These are phyloP conservation scores for Gopherus flavomarginatus DNA, from an alignment of 2,113 vertebrate genomes.

Conservation along the genomic window DNA sequence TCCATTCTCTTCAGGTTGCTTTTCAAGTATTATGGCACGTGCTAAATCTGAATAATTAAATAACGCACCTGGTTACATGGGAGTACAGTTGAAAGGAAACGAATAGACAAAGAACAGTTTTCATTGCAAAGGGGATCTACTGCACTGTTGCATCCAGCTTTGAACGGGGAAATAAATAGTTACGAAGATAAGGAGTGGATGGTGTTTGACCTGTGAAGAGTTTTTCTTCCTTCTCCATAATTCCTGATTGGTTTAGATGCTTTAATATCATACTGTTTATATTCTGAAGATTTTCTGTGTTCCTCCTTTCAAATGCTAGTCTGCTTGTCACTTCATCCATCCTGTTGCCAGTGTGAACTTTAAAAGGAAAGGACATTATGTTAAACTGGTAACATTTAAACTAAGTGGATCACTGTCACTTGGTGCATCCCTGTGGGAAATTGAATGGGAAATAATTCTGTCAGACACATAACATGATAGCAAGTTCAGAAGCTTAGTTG, in stretches of 20 bases:
- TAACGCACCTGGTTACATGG: not conserved
- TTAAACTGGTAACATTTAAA: constrained; percentile 32
- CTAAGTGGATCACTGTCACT: not conserved
- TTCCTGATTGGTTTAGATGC: constrained; percentile 69
- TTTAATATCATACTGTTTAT: constrained; percentile 77
- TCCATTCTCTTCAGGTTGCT: not conserved
- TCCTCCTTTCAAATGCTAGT: constrained; percentile 72
- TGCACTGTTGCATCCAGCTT: constrained; percentile 16
- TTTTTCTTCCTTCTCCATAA: constrained; percentile 31
- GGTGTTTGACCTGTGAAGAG: not conserved
- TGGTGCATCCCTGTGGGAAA: not conserved
- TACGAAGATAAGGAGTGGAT: constrained; percentile 19
- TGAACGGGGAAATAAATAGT: not conserved
- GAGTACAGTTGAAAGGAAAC: not conserved
- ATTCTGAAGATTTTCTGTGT: constrained; percentile 80
- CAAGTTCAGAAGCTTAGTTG: not conserved
- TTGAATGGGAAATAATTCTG: not conserved
- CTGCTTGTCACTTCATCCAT: constrained; percentile 77
- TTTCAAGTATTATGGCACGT: not conserved
- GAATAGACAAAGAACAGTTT: not conserved
- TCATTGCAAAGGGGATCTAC: constrained; percentile 4
- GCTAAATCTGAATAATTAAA: constrained; percentile 19
- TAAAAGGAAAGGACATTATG: constrained; percentile 40
- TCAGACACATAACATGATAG: not conserved
- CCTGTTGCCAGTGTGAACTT: constrained; percentile 80